These are phyloP conservation scores for Wasmannia auropunctata DNA, from an alignment of 1,140 invertebrate genomes.

Conservation along the genomic window DNA sequence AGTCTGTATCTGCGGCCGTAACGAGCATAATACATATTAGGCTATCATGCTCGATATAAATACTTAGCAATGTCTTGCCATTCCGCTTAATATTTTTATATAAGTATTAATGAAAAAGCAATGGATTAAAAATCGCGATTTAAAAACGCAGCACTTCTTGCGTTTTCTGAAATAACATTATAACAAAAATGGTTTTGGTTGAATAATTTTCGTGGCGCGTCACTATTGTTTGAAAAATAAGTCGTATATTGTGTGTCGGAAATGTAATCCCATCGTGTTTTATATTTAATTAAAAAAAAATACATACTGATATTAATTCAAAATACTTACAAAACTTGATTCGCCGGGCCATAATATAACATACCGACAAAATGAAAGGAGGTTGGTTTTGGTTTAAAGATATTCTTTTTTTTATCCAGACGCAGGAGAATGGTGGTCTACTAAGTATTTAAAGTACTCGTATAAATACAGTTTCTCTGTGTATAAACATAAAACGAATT, in stretches of 20 bases:
- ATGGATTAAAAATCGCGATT: neutral
- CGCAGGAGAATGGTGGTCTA: neutral
- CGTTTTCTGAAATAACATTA: neutral
- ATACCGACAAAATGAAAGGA: neutral
- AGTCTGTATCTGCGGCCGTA: neutral
- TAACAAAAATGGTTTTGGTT: neutral
- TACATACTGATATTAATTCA: neutral
- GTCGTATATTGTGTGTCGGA: neutral
- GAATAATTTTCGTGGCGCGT: neutral
- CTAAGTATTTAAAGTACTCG: slow-evolving; percentile 1
- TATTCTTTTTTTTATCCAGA: neutral
- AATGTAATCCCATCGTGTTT: neutral
- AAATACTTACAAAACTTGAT: neutral
- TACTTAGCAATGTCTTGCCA: neutral
- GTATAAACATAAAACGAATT: slow-evolving; percentile 45
- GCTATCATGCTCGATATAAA: neutral
- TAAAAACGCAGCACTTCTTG: neutral
- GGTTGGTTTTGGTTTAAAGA: slow-evolving; percentile 20
- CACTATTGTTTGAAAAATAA: neutral
- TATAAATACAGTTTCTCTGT: slow-evolving; percentile 56
- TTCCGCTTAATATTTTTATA: neutral
- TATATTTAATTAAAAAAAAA: neutral
- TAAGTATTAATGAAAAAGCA: neutral
- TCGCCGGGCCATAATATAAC: neutral
- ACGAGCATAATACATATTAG: neutral